A percentile compares a stretch with the other conserved stretches of the same genome.
Conservation (phyloP, 1,140 invertebrate species). For the Laupala kohalensis region DNA sequence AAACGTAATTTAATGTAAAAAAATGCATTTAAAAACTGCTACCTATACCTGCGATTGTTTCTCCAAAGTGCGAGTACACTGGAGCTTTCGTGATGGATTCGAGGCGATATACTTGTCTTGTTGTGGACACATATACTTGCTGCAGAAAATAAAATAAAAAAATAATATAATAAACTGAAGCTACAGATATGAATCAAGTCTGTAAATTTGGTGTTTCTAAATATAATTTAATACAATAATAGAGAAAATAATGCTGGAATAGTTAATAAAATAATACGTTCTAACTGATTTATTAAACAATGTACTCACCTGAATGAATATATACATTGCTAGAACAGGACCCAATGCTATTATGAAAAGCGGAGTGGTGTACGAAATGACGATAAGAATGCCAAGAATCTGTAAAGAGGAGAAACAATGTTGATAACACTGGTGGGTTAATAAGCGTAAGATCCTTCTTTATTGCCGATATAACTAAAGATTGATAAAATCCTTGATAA, state of each 20-base stretch:
- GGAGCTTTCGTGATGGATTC: conserved; percentile 47
- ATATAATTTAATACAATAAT: neutral
- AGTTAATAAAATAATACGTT: neutral
- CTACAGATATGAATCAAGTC: no score
- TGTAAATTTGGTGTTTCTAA: no score
- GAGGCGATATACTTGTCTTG: conserved; percentile 45
- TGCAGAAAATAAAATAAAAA: conserved; percentile 23
- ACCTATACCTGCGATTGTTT: conserved; percentile 33
- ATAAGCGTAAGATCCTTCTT: no score
- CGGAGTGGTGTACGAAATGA: neutral
- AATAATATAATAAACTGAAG: neutral
- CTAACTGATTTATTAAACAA: no score
- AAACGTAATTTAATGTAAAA: neutral
- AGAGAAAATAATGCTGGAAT: neutral
- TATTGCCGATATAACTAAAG: no score
- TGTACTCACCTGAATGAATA: neutral
- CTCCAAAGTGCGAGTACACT: conserved; percentile 53
- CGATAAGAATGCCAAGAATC: neutral
- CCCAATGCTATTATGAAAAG: neutral
- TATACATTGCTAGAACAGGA: neutral
- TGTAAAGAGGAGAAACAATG: neutral
- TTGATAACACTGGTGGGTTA: neutral
- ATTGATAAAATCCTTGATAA: no score
- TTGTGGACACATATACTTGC: conserved; percentile 45
- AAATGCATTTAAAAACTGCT: neutral